Evolutionary conservation across 1,140 invertebrate genomes (phyloP).

Genomic region (Drosophila persimilis): DNA sequence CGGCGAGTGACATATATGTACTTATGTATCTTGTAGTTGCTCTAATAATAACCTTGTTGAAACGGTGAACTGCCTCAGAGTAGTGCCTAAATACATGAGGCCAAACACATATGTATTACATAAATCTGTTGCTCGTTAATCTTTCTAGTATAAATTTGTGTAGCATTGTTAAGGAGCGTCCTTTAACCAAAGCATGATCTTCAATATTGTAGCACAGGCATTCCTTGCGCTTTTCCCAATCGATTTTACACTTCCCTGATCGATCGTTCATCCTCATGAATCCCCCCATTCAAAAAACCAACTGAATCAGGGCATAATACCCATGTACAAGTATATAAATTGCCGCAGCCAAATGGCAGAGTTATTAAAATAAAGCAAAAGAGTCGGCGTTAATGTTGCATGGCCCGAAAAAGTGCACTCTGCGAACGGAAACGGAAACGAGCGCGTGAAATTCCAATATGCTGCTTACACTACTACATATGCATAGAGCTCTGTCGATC

Average conservation of each 20-base stretch:
- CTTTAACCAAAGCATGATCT: too few relatives aligned
- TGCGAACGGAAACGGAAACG: constrained; percentile 55
- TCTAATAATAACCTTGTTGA: too few relatives aligned
- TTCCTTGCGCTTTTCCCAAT: background rate
- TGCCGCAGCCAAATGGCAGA: constrained; percentile 7
- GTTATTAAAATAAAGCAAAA: constrained; percentile 33
- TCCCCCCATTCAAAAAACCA: background rate
- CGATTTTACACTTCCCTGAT: constrained; percentile 12
- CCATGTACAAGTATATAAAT: constrained; percentile 7
- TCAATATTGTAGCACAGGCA: too few relatives aligned
- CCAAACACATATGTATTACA: too few relatives aligned
- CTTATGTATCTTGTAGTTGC: too few relatives aligned
- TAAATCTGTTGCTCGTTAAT: too few relatives aligned
- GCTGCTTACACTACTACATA: constrained; percentile 36
- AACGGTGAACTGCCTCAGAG: too few relatives aligned
- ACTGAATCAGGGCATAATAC: constrained; percentile 17
- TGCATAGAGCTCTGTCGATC: background rate
- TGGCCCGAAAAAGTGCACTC: constrained; percentile 42
- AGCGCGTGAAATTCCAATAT: constrained; percentile 66
- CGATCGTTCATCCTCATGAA: too few relatives aligned
- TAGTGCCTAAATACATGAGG: too few relatives aligned
- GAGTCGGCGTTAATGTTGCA: constrained; percentile 53
- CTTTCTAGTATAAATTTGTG: too few relatives aligned
- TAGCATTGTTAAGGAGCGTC: too few relatives aligned
- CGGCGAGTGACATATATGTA: too few relatives aligned